Evolutionary conservation across 2,797 vertebrate genomes (phyloP), one percentile per base, ranked within the genome.

Genomic region (Syngnathus acus): DNA sequence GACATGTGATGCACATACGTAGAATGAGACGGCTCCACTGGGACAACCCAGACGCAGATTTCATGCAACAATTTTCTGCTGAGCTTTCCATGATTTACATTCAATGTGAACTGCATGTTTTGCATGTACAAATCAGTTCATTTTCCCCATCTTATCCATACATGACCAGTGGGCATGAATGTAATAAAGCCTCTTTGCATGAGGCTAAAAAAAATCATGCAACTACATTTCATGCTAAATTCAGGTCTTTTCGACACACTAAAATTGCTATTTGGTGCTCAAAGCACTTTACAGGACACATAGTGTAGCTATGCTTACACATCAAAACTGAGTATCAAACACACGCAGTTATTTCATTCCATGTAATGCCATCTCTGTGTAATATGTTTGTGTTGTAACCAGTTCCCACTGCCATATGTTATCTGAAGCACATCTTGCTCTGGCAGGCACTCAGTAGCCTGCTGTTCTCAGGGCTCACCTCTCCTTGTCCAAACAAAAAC

Each of bases 361-460:
- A 69, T 84, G 80, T 85, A 84, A 84, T 73, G 70, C 74, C 79
- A 84, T 82, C 74, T 81, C 76, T 68, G 74, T 57, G 78, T 75
- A 65, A 74, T 58, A 85, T 88, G 83, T 86, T 86, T 87, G 79
- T 80, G 82, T 84, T 82, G 82, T 84, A 85, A 89, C 82, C 68
- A 16, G 77, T 88, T 85, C 64, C 79, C 71, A 60, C 71, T 76
- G 83, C 82, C 86, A 89, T 86, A 88, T 89, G 87, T 77, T 83
- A 68, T 75, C 76, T 73, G 67, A 53, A 66, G 78, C 77, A 81
- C 81, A 82, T 83, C 77, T 68, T 77, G 67, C 76, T 86, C 83
- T 84, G 57, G 82, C 73, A 67, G 74, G 73, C 72, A 67, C 76
- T 79, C 75, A 80, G 79, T 70, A 77, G 79, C 88, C 88, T 87